Evolutionary conservation across 2,888 invertebrate genomes (phyloP).

Genomic region (Lasioglossum villosulum): DNA sequence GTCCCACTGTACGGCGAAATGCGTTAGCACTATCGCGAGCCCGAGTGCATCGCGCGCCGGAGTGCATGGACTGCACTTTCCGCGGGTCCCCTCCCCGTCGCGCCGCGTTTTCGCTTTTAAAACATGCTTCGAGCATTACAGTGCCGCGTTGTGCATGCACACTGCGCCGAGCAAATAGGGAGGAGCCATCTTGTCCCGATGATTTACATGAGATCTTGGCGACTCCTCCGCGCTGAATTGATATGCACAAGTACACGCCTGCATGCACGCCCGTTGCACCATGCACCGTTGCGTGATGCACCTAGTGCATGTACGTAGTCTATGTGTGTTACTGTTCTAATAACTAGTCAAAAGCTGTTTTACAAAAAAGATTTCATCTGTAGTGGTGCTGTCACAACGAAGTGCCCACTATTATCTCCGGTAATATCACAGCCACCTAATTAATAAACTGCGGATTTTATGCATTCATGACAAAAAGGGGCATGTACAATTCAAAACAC

Average conservation of each 20-base stretch:
- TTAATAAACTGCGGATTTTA: too few species aligned
- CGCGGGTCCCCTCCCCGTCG: not conserved
- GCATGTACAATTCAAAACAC: too few species aligned
- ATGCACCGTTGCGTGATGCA: slow-evolving; percentile 1
- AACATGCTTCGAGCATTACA: slow-evolving; percentile 62
- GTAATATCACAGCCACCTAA: too few species aligned
- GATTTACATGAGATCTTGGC: slow-evolving; percentile 81
- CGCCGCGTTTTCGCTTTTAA: slow-evolving; percentile 50
- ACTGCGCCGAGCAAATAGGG: slow-evolving; percentile 73
- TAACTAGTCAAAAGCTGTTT: not conserved
- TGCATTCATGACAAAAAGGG: too few species aligned
- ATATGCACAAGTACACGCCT: slow-evolving; percentile 59
- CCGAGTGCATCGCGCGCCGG: not conserved
- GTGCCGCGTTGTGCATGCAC: slow-evolving; percentile 44
- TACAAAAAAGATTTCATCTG: not conserved
- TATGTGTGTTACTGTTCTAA: not conserved
- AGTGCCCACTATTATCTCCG: not conserved
- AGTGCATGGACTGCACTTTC: slow-evolving; percentile 2
- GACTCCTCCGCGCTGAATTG: slow-evolving; percentile 68
- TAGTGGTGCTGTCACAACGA: not conserved
- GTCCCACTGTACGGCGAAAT: slow-evolving; percentile 58
- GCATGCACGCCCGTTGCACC: slow-evolving; percentile 43
- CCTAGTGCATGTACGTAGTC: slow-evolving; percentile 8
- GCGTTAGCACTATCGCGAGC: slow-evolving; percentile 53
- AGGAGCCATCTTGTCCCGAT: slow-evolving; percentile 78